A percentile compares a stretch with the other conserved stretches of the same genome.
Conservation (phyloP, 2,797 vertebrate species). For the Propithecus deckenii region DNA sequence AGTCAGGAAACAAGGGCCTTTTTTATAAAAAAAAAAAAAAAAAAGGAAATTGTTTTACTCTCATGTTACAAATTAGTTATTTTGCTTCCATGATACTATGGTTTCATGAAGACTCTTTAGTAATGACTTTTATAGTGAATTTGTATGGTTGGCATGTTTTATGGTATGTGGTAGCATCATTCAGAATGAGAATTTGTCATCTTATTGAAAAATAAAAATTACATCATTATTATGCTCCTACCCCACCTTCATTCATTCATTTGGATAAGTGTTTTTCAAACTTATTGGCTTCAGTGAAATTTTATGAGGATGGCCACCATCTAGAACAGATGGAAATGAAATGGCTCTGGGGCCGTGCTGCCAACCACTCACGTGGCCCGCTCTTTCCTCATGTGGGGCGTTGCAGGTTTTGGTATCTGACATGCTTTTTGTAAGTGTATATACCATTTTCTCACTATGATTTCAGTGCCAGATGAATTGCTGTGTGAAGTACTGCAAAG, state of each 20-base stretch:
- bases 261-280: constrained; percentile 18
- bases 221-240: background rate
- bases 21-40: background rate
- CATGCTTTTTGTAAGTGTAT: constrained; percentile 41
- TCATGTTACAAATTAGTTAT: background rate
- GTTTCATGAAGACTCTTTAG: background rate
- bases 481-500: constrained; percentile 46
- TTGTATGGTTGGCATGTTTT: background rate
- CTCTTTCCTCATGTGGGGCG: fast-evolving
- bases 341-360: background rate
- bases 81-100: background rate
- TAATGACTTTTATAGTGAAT: background rate
- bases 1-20: background rate
- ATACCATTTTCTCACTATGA: constrained; percentile 1
- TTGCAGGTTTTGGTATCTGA: background rate
- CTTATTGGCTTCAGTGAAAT: background rate
- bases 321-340: background rate
- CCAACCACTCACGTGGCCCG: background rate
- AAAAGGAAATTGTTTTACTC: background rate
- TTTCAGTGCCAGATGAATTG: constrained; percentile 52
- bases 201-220: background rate
- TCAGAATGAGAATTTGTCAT: background rate
- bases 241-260: background rate
- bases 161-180: background rate
- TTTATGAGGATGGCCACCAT: background rate